Base-by-base conservation (phyloP, 2,888 invertebrate genomes). In the Stenoptilia bipunctidactyla region DNA sequence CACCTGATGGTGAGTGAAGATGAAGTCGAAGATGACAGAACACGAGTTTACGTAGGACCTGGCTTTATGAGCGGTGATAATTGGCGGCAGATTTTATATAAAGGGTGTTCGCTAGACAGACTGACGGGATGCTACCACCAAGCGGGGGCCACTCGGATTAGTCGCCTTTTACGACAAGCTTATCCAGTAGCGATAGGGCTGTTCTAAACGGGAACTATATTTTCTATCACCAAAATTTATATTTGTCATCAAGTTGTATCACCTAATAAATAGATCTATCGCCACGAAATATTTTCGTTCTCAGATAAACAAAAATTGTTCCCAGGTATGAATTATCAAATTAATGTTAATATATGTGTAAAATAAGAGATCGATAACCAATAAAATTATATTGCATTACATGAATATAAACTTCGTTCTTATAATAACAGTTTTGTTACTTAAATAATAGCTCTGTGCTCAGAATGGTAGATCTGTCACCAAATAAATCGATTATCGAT, bases 391-490 rank as follows among this genome's bases (percentile, higher is more conserved):
- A 39, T 2, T 44, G 38, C 34, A 41, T 41, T 44, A 40, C 4
- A 44, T 41, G 38, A 41, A 41, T 41, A 44, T 37, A 41, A 41
- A 41, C 40, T 44, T 42, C 40, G 30, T 25, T 25, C 27, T 25
- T 25, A 25, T 15, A 37, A 41, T 34, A 37, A 27, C 20, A 34
- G 15, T 34, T 41, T 41, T 38, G 14, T 27, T 37, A 14, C 34
- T 15, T 34, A 34, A 34, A 36, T 37, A 15, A 34, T 37, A 40
- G 34, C 9, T 33, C 9, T 20, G 37, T 30, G 4, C 30, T 30
- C 10, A 40, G 15, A 20, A 20, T 20, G 8, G 3, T 20, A 20
- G 20, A 8, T 20, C 8, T 20, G 8, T 20, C 8, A 3, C 20
- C 8, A 37, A 27, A 13, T 13, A 13, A 13, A 13, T 25, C 6